Base-by-base conservation (phyloP, 2,113 vertebrate species). In the Entomyzon cyanotis region DNA sequence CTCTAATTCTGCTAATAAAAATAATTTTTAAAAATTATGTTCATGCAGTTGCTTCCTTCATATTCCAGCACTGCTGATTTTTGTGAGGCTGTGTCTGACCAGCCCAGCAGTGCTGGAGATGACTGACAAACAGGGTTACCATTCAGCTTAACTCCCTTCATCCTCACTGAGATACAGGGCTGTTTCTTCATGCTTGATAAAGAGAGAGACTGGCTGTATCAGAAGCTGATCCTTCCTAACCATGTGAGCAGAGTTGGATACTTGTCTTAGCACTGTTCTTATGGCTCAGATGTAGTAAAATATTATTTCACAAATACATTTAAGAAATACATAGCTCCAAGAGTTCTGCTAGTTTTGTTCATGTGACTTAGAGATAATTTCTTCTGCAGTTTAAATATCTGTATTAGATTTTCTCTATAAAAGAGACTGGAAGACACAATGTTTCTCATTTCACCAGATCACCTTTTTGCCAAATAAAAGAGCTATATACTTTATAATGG, bases 151-250 rank as follows among this genome's bases (percentile, higher is more conserved):
- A 8, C 7, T 44, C 12, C 20, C 19, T 49, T 28, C 76, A 69
- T 20, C 53, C 15, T 80, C 1, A 0, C 53, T 42, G 35, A 41
- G 13, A 24, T 22, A 25, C 1, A 4, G 24, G 17, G 17, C 9
- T 70, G 11, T n/a, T 56, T 81, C 33, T 9, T 44, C n/a, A 46
- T 21, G 33, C 47, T 74, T 31, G 42, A 1, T 4, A 59, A 33
- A 77, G 7, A 50, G 23, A 53, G n/a, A 55, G 7, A 50, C 23
- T 64, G 58, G 30, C 10, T 31, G 21, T 49, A 9, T 14, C 39
- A 69, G 53, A 49, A 86, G 10, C 10, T 86, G 55, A 30, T 80
- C 15, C 19, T 79, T 79, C 37, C 25, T n/a, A 28, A 11, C 2
- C 21, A 12, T 31, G n/a, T 41, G 4, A 76, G 37, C 24, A 63